A percentile compares a stretch with the other conserved stretches of the same genome.
Conservation (phyloP, 2,888 invertebrate genomes). For the Cheilosia variabilis region DNA sequence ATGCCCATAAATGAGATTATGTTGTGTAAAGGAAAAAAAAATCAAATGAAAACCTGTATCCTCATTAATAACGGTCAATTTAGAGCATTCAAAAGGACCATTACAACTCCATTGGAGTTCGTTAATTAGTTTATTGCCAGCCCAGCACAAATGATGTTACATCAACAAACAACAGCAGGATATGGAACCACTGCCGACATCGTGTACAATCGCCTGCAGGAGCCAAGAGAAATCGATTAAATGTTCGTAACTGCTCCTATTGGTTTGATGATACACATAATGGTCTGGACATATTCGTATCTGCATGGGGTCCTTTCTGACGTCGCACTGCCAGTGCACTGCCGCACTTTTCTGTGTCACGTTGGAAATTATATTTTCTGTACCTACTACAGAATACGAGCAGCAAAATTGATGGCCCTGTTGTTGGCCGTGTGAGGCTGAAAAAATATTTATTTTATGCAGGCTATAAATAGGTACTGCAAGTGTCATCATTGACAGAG, state of each 20-base stretch:
- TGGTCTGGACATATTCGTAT: neutral
- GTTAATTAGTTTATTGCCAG: conserved; percentile 58
- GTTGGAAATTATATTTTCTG: neutral
- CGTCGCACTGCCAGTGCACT: conserved; percentile 21
- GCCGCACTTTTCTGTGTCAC: conserved; percentile 3
- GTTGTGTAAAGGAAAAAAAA: neutral
- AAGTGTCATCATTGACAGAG: conserved; percentile 31
- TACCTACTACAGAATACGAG: conserved; percentile 11
- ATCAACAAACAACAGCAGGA: neutral
- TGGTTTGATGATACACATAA: conserved; percentile 2
- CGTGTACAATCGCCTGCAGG: neutral
- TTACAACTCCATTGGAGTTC: conserved; percentile 37
- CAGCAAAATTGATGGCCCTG: conserved; percentile 38
- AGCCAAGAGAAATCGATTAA: conserved; percentile 48
- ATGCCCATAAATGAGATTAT: neutral
- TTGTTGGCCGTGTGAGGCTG: conserved; percentile 35
- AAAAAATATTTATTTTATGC: neutral
- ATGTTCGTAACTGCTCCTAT: conserved; percentile 17
- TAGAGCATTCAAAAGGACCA: conserved; percentile 41
- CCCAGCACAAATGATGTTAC: conserved; percentile 20
- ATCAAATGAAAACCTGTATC: conserved; percentile 26
- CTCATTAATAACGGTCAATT: conserved; percentile 50
- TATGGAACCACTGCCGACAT: conserved; percentile 23
- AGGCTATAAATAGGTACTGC: conserved; percentile 29
- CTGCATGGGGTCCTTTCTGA: conserved; percentile 30